These are phyloP conservation scores for Adelosebastes latens DNA, from an alignment of 2,797 vertebrate genomes.

Conservation along the genomic window DNA sequence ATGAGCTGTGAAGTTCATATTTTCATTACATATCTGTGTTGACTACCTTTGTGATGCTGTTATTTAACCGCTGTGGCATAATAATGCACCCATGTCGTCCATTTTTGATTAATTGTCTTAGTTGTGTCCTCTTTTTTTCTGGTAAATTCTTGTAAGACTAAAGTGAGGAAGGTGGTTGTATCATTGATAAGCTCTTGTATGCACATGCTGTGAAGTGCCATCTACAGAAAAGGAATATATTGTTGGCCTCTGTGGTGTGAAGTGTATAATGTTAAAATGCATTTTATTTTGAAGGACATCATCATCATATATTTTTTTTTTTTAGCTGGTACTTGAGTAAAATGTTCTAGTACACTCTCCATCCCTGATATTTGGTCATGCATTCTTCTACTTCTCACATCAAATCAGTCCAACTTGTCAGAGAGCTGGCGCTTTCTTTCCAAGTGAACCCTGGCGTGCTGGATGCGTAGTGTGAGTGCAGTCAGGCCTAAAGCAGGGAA, in stretches of 20 bases:
- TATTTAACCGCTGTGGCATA: neutral
- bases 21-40: neutral
- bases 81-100: neutral
- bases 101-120: neutral
- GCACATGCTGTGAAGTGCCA: neutral
- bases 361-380: constrained; percentile 22
- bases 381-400: constrained; percentile 32
- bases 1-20: neutral
- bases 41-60: neutral
- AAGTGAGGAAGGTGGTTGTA: neutral
- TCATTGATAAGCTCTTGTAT: neutral
- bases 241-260: neutral
- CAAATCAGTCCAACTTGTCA: constrained; percentile 18
- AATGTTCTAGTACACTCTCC: neutral
- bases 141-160: neutral
- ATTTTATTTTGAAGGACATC: neutral
- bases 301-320: neutral
- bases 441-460: constrained; percentile 31
- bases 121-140: neutral
- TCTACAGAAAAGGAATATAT: neutral
- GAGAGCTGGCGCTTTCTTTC: neutral
- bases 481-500: constrained; percentile 1
- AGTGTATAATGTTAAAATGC: neutral
- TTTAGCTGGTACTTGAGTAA: neutral
- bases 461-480: constrained; percentile 12